Percentiles rank a stretch among this genome's conserved stretches.
phyloP scores from a whole-genome alignment of 1,140 invertebrate species.

The Argopecten irradians region DNA sequence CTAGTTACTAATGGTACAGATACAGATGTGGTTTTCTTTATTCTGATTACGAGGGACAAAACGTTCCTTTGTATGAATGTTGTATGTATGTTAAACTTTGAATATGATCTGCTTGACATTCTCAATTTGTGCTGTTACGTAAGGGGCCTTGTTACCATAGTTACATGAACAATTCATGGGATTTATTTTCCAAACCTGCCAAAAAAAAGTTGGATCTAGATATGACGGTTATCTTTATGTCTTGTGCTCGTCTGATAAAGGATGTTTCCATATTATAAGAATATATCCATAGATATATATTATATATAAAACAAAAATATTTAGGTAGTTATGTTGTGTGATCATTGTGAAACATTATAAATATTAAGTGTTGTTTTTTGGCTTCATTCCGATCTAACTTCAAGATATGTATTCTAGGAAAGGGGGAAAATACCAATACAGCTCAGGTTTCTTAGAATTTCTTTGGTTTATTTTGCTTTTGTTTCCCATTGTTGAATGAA shows the following conservation, averaged over 20 bases:
- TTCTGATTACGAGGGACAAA: neutral
- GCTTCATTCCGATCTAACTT: neutral
- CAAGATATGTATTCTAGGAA: neutral
- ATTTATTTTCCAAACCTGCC: constrained; percentile 35
- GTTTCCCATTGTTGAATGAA: neutral
- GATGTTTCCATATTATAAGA: neutral
- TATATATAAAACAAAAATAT: constrained; percentile 39
- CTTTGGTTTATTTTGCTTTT: neutral
- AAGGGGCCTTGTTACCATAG: constrained; percentile 14
- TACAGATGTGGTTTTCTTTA: neutral
- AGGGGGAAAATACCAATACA: neutral
- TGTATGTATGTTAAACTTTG: constrained; percentile 2
- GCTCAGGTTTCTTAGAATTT: neutral
- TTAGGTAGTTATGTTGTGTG: constrained; percentile 39
- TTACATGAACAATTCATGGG: constrained; percentile 7
- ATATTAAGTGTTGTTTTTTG: constrained; percentile 44
- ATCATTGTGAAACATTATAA: constrained; percentile 25
- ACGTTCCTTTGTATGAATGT: neutral
- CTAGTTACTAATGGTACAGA: constrained; percentile 11
- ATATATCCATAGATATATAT: constrained; percentile 30
- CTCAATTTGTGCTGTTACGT: constrained; percentile 21
- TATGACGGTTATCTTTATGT: constrained; percentile 28
- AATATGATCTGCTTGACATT: neutral
- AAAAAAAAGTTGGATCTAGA: constrained; percentile 37
- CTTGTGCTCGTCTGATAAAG: neutral